phyloP scores from a whole-genome alignment of 1,140 invertebrate genomes.

The Drosophila kurseongensis region DNA sequence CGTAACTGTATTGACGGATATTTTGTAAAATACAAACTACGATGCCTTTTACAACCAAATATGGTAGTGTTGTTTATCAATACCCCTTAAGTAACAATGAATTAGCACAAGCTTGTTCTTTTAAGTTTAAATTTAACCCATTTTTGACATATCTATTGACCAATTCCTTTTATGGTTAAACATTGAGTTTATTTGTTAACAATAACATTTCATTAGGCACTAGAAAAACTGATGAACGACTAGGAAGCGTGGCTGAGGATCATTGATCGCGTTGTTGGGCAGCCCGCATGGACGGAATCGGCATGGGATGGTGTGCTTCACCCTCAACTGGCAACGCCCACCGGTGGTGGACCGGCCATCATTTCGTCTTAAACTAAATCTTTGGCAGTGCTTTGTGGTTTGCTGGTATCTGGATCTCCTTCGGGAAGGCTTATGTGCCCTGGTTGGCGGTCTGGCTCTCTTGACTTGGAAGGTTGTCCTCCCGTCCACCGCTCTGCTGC shows the following conservation, averaged over 20 bases:
- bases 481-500: constrained; percentile 32
- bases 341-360: neutral
- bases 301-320: constrained; percentile 36
- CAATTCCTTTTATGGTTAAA: constrained; percentile 25
- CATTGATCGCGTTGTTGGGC: constrained; percentile 18
- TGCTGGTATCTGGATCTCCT: constrained; percentile 10
- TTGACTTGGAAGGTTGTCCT: constrained; percentile 27
- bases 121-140: too few species aligned
- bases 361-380: constrained; percentile 62
- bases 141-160: too few species aligned
- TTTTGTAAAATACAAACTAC: constrained; percentile 43
- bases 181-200: constrained; percentile 61
- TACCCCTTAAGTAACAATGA: too few species aligned
- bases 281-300: constrained; percentile 74
- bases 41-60: constrained; percentile 29
- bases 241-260: constrained; percentile 51
- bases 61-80: too few species aligned
- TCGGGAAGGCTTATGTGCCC: constrained; percentile 14
- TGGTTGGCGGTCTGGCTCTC: constrained; percentile 27
- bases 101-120: too few species aligned
- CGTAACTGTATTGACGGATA: constrained; percentile 53
- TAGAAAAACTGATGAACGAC: constrained; percentile 63
- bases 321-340: constrained; percentile 8
- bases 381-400: constrained; percentile 69
- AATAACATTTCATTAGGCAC: constrained; percentile 55